Evolutionary conservation across 2,888 invertebrate species (phyloP).

Genomic region (Tromatobia lineatoria): DNA sequence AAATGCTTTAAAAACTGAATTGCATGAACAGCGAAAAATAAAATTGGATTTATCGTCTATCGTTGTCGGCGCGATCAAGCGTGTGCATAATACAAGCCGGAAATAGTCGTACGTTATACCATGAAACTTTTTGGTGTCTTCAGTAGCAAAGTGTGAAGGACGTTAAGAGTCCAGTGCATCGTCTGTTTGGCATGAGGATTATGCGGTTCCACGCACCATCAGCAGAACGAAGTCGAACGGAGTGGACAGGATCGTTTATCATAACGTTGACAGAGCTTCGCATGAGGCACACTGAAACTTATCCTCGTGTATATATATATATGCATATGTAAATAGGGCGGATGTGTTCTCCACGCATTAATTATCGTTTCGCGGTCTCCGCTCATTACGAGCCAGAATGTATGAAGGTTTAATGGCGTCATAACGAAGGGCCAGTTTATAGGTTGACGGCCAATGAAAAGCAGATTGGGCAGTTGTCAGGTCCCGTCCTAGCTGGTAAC

Average conservation of each 20-base stretch:
- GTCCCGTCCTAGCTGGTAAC: not conserved
- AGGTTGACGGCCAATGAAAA: constrained; percentile 45
- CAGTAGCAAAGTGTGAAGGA: not conserved
- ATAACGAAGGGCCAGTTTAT: constrained; percentile 47
- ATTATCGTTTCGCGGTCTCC: constrained; percentile 60
- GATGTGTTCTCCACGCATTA: constrained; percentile 57
- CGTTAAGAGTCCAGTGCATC: not conserved
- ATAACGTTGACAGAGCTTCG: constrained; percentile 38
- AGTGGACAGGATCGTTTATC: constrained; percentile 51
- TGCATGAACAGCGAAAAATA: not conserved
- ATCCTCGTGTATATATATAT: constrained; percentile 30
- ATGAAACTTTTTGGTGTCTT: constrained; percentile 17
- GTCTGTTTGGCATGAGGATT: constrained; percentile 17
- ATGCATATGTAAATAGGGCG: constrained; percentile 30
- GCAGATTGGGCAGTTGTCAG: constrained; percentile 16
- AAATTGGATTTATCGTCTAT: not conserved
- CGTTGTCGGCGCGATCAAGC: not conserved
- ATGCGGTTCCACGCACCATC: not conserved
- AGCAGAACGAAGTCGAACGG: constrained; percentile 9
- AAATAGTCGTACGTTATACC: not conserved
- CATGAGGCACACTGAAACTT: constrained; percentile 50
- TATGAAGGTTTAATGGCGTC: constrained; percentile 54
- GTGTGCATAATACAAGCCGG: not conserved
- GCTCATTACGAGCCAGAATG: constrained; percentile 47
- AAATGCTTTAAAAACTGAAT: constrained; percentile 6